Base-by-base conservation (phyloP, 2,888 invertebrate species). In the Ormyrus labotus region DNA sequence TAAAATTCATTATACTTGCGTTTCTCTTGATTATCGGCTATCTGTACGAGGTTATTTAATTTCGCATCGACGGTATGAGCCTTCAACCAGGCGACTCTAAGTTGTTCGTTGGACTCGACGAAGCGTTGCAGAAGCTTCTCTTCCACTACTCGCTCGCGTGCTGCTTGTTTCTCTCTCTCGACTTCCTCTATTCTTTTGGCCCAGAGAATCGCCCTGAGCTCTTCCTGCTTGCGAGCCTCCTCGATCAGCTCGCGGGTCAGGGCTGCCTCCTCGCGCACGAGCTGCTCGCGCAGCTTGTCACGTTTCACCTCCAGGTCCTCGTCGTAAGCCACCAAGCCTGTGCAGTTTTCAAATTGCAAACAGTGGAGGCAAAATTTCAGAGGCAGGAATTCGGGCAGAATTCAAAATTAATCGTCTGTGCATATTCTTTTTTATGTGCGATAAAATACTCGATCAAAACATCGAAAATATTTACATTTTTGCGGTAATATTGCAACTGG, bases 11-110 rank as follows among this genome's bases (percentile, higher is more conserved):
- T n/a, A n/a, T 34, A 81, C 81, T 68, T 79, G 13, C 78, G 91
- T 78, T 89, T 90, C 0, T 92, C 91, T 83, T 92, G 89, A 78
- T 94, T 94, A 87, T 94, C 94, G 70, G 90, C 90, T 58, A 94
- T 94, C 89, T 94, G 94, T 84, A 93, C 92, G 68, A 93, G 88
- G 83, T 94, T 94, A 4, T 92, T 90, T 64, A 92, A 89, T 84
- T 93, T 92, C 0, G 92, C 91, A 82, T 94, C 93, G 55, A 91
- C 91, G 0, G 92, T 91, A 10, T 92, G 91, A 58, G 92, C 86
- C 82, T 92, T 91, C 85, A 91, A 7, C 85, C 91, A 1, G 88
- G 89, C 87, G 87, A 93, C 82, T 85, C 93, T 87, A 86, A 93
- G 88, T 89, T 93, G 78, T 88, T 91, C 84, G 91, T 93, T 90